phyloP scores from a whole-genome alignment of 2,888 invertebrate genomes.

The Metacarcinus magister region DNA sequence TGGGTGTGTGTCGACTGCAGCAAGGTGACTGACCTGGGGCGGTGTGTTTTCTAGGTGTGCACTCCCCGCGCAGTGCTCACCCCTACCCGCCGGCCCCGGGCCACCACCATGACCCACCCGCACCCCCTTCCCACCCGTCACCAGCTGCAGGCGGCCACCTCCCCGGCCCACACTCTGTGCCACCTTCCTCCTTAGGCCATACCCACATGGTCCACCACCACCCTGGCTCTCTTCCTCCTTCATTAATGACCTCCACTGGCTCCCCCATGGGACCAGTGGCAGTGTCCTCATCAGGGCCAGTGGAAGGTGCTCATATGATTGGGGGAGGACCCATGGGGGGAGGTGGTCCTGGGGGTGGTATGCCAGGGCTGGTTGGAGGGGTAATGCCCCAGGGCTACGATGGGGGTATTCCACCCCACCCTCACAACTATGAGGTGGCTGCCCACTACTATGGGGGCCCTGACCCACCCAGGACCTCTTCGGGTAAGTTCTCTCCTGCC shows the following conservation, averaged over 20 bases:
- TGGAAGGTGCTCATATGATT: slow-evolving; percentile 75
- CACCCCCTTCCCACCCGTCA: slow-evolving; percentile 80
- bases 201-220: slow-evolving; percentile 79
- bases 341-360: slow-evolving; percentile 76
- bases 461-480: slow-evolving; percentile 80
- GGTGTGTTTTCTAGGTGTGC: slow-evolving; percentile 82
- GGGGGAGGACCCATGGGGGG: slow-evolving; percentile 79
- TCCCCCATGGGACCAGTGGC: slow-evolving; percentile 73
- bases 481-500: slow-evolving; percentile 81
- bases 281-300: slow-evolving; percentile 70
- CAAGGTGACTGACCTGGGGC: slow-evolving; percentile 80
- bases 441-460: slow-evolving; percentile 81
- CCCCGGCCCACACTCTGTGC: slow-evolving; percentile 77
- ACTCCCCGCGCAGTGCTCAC: slow-evolving; percentile 82
- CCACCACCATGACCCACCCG: slow-evolving; percentile 81
- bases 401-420: slow-evolving; percentile 79
- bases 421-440: slow-evolving; percentile 81
- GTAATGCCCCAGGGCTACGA: slow-evolving; percentile 81
- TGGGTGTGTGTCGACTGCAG: slow-evolving; percentile 78
- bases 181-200: slow-evolving; percentile 75
- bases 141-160: slow-evolving; percentile 78
- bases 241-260: slow-evolving; percentile 71
- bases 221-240: slow-evolving; percentile 72
- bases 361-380: slow-evolving; percentile 80
- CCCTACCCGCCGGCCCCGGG: slow-evolving; percentile 78